Conservation (phyloP, 2,888 invertebrate species). For the Tipula helvola region DNA sequence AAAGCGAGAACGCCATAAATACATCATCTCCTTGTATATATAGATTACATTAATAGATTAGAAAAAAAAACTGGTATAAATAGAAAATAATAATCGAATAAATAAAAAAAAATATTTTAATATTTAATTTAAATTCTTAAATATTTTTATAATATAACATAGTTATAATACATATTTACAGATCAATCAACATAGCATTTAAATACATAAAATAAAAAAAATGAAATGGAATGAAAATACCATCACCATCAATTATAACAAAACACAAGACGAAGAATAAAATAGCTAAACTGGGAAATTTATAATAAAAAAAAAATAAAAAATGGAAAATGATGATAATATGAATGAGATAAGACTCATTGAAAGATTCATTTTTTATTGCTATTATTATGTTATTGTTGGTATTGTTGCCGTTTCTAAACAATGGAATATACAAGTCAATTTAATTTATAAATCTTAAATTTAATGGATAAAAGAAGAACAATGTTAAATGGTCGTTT, state of each 20-base stretch:
- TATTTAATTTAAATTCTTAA: constrained; percentile 4
- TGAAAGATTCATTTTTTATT: background rate
- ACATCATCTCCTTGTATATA: background rate
- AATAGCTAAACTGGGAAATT: background rate
- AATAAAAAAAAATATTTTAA: background rate
- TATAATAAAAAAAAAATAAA: background rate
- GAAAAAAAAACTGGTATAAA: background rate
- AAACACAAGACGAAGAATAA: background rate
- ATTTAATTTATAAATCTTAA: background rate
- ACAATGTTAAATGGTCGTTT: background rate
- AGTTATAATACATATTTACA: background rate
- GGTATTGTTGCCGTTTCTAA: background rate
- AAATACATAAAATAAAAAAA: background rate
- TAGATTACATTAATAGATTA: background rate
- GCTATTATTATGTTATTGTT: background rate
- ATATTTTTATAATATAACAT: background rate
- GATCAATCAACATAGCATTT: background rate
- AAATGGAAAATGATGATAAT: background rate
- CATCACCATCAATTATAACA: background rate
- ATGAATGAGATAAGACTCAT: background rate
- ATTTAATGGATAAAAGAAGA: background rate
- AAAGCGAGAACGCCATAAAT: background rate
- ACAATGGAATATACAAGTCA: background rate
- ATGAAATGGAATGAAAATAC: background rate
- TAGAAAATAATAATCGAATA: background rate